phyloP scores from a whole-genome alignment of 2,113 vertebrate species.

The Ibidorhyncha struthersii region DNA sequence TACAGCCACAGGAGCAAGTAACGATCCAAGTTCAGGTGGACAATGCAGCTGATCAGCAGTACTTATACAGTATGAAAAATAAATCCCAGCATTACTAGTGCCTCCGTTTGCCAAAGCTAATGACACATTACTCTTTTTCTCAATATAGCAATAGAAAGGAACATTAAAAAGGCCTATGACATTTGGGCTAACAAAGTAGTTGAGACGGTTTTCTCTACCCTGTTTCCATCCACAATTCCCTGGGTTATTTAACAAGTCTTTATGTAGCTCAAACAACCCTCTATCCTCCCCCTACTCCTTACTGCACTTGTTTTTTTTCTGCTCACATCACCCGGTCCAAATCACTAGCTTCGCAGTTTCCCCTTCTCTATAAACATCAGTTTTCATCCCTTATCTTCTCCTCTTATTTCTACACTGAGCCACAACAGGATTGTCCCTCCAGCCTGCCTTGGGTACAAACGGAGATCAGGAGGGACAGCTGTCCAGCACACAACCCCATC shows the following conservation, averaged over 20 bases:
- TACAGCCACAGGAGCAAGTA: neutral
- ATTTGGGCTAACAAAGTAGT: neutral
- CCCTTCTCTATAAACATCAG: neutral
- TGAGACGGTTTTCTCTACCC: neutral
- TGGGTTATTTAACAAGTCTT: neutral
- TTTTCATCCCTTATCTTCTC: neutral
- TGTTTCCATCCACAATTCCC: neutral
- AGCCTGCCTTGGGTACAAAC: neutral
- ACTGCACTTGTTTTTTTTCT: neutral
- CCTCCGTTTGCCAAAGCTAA: neutral
- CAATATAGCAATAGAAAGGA: neutral
- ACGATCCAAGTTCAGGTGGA: neutral
- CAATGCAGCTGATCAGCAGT: neutral
- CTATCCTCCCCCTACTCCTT: neutral
- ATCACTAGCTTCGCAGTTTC: neutral
- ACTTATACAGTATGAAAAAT: fast-evolving
- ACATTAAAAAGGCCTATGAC: neutral
- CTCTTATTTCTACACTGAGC: neutral
- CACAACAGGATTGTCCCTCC: neutral
- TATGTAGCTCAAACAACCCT: neutral
- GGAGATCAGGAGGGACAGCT: neutral
- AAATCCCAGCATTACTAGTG: neutral
- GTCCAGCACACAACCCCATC: neutral
- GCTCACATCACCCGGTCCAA: neutral
- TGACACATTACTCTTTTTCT: neutral